Base-by-base conservation (phyloP, 2,113 vertebrate species). In the Emberiza fucata region DNA sequence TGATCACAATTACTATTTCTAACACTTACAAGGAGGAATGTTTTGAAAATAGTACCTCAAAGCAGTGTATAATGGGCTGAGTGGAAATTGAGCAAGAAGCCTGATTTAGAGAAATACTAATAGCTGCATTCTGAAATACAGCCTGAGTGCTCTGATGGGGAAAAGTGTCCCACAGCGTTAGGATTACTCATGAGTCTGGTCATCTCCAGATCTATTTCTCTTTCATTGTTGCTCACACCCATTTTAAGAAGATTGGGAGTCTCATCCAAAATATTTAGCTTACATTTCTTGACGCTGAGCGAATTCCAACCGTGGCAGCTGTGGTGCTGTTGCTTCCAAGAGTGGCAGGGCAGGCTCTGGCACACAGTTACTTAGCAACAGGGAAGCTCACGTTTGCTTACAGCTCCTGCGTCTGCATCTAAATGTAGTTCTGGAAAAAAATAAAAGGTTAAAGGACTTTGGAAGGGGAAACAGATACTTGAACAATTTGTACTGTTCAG, bases 311-410 rank as follows among this genome's bases (percentile, higher is more conserved):
- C 71, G 81, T 96, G 88, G 91, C 96, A 95, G 68, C 64, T 68
- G 68, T 37, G 35, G n/a, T 70, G 81, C 45, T 89, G 94, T 78
- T 92, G 93, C 93, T 95, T 87, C 64, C 64, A 51, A 76, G 50
- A 48, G 61, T 87, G 51, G 39, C 60, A 37, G 14, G 40, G 86
- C 94, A 89, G 86, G 84, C 91, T 95, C 81, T 75, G 93, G 78
- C 48, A 47, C 45, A 44, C 47, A 28, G 98, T 97, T 92, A 54
- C 97, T 97, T 96, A 93, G 97, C 96, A 97, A 95, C 97, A 91
- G 84, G 65, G 92, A 88, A 95, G 93, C 95, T 87, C 83, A 84
- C 81, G 29, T 96, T 97, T 97, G 86, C 15, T 20, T 85, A 86
- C 22, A 50, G 94, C 94, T 95, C 85, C 39, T 95, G 94, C 4